Evolutionary conservation across 2,888 invertebrate genomes (phyloP).

Genomic region (Leptopilina myrica): DNA sequence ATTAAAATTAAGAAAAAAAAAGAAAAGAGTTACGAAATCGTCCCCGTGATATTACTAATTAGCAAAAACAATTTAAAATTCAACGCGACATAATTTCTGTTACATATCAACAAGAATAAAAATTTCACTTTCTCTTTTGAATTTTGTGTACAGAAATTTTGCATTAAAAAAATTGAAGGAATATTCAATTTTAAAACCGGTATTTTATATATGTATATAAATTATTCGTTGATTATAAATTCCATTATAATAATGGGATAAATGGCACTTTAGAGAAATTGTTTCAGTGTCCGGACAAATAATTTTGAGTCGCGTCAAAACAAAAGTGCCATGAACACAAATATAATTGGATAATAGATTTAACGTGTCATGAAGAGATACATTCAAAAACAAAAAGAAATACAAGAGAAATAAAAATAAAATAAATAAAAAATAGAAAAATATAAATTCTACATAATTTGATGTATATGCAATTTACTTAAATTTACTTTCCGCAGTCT

Average conservation of each 20-base stretch:
- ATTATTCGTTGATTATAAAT: conserved; percentile 33
- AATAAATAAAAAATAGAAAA: not conserved
- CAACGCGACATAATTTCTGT: not conserved
- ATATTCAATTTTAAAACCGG: not conserved
- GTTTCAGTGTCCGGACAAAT: not conserved
- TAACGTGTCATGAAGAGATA: conserved; percentile 4
- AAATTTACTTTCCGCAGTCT: not conserved
- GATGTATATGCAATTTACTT: not conserved
- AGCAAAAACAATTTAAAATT: not conserved
- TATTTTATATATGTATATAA: not conserved
- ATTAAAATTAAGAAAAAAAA: conserved; percentile 1
- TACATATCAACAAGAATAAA: not conserved
- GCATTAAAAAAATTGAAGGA: not conserved
- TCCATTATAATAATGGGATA: conserved; percentile 18
- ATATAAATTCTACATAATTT: not conserved
- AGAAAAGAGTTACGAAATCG: conserved; percentile 2
- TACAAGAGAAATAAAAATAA: too few species aligned
- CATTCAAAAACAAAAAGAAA: not conserved
- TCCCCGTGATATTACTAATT: not conserved
- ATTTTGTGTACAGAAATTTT: conserved; percentile 5
- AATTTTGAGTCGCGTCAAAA: conserved; percentile 25
- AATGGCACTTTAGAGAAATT: conserved; percentile 22
- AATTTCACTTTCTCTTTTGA: conserved; percentile 11
- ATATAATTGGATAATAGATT: conserved; percentile 32
- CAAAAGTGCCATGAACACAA: not conserved